Evolutionary conservation across 2,113 vertebrate species (phyloP).

Genomic region (Clarias magur): DNA sequence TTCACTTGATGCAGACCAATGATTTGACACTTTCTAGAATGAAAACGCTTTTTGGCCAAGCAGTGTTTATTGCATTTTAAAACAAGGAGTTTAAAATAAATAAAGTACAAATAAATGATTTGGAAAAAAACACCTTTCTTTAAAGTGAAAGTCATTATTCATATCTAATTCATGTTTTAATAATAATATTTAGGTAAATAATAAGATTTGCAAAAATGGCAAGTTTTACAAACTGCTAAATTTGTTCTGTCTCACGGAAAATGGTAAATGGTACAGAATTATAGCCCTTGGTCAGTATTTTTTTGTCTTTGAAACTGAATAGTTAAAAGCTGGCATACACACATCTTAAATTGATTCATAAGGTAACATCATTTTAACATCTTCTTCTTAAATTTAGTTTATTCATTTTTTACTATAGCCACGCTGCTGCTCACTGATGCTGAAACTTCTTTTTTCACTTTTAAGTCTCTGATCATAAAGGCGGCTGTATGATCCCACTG

Average conservation of each 20-base stretch:
- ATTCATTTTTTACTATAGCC: conserved; percentile 8
- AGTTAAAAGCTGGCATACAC: neutral
- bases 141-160: too few relatives aligned
- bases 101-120: too few relatives aligned
- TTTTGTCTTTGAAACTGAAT: neutral
- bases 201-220: too few relatives aligned
- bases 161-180: too few relatives aligned
- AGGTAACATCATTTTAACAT: neutral
- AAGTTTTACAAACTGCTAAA: too few relatives aligned
- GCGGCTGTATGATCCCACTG: conserved; percentile 61
- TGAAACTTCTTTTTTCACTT: conserved; percentile 42
- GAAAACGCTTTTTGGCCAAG: too few relatives aligned
- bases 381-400: conserved; percentile 5
- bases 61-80: too few relatives aligned
- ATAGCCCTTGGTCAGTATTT: neutral
- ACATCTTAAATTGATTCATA: neutral
- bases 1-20: too few relatives aligned
- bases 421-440: neutral
- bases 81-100: too few relatives aligned
- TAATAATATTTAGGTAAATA: too few relatives aligned
- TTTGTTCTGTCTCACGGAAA: neutral
- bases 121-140: too few relatives aligned
- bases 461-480: conserved; percentile 56
- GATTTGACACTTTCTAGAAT: too few relatives aligned
- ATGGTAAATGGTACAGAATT: neutral